phyloP scores from a whole-genome alignment of 2,797 vertebrate genomes.

The Bradypodion ventrale region DNA sequence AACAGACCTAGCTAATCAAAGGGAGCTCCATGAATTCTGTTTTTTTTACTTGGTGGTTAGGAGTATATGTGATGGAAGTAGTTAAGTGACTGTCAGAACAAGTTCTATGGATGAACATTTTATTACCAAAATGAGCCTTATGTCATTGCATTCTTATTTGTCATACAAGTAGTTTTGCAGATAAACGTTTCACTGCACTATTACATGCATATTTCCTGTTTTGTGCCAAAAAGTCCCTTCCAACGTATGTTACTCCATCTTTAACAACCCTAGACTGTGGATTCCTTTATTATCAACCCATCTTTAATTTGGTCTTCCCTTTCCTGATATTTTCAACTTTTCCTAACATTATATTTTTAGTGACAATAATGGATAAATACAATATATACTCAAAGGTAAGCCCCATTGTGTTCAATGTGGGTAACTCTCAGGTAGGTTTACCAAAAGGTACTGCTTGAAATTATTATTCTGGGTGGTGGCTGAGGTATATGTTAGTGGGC shows the following conservation, averaged over 20 bases:
- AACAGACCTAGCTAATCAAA: not conserved
- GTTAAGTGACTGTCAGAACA: not conserved
- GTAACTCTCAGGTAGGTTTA: not conserved
- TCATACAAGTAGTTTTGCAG: not conserved
- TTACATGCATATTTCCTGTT: not conserved
- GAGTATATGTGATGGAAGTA: not conserved
- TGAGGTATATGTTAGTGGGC: too few relatives aligned
- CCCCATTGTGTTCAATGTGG: not conserved
- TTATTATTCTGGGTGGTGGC: not conserved
- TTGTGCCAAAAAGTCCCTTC: too few relatives aligned
- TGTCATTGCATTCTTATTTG: not conserved
- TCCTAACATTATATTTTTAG: too few relatives aligned
- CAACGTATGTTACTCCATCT: too few relatives aligned
- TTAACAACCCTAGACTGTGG: too few relatives aligned
- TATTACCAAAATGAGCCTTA: not conserved
- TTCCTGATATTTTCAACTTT: too few relatives aligned
- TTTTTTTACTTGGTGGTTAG: too few relatives aligned
- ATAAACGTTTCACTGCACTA: not conserved
- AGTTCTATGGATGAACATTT: not conserved
- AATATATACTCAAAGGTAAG: not conserved
- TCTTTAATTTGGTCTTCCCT: too few relatives aligned
- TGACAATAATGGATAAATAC: too few relatives aligned
- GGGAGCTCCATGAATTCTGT: not conserved
- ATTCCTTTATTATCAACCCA: too few relatives aligned
- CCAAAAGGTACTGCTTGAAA: not conserved